Percentiles rank a stretch among this genome's conserved stretches.
Evolutionary conservation across 2,888 invertebrate genomes (phyloP).

Genomic region (Cordilura impudica): DNA sequence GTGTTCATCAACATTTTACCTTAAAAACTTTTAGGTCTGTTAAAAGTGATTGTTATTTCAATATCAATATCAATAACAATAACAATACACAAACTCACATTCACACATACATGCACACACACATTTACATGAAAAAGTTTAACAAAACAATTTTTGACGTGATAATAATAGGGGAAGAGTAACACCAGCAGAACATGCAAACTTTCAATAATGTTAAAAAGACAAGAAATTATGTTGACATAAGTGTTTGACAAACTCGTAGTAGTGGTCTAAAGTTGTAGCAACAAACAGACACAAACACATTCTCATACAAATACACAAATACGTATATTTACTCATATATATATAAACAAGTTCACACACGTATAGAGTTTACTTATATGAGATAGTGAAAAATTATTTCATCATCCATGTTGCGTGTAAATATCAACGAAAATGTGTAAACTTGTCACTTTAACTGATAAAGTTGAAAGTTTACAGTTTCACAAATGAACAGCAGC

Average conservation of each 20-base stretch:
- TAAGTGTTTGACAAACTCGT: conserved; percentile 58
- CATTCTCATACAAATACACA: background rate
- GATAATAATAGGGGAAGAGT: conserved; percentile 26
- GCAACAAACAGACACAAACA: conserved; percentile 14
- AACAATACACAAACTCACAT: no score
- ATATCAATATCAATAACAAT: no score
- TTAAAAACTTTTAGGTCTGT: background rate
- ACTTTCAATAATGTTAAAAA: conserved; percentile 6
- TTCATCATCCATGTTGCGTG: conserved; percentile 44
- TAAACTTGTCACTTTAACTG: conserved; percentile 60
- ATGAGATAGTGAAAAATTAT: conserved; percentile 36
- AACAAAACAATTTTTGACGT: conserved; percentile 44
- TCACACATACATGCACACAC: background rate
- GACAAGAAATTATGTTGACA: conserved; percentile 52
- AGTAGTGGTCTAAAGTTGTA: conserved; percentile 54
- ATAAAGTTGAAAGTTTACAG: conserved; percentile 37
- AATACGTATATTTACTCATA: background rate
- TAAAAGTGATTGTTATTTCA: no score
- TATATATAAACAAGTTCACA: background rate
- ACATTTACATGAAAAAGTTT: conserved; percentile 30
- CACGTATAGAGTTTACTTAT: background rate
- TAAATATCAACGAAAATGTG: conserved; percentile 18
- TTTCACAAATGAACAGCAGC: background rate
- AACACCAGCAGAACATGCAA: conserved; percentile 18
- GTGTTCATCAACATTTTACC: background rate